Evolutionary conservation across 2,113 vertebrate species (phyloP).

Genomic region (Sisor rabdophorus): DNA sequence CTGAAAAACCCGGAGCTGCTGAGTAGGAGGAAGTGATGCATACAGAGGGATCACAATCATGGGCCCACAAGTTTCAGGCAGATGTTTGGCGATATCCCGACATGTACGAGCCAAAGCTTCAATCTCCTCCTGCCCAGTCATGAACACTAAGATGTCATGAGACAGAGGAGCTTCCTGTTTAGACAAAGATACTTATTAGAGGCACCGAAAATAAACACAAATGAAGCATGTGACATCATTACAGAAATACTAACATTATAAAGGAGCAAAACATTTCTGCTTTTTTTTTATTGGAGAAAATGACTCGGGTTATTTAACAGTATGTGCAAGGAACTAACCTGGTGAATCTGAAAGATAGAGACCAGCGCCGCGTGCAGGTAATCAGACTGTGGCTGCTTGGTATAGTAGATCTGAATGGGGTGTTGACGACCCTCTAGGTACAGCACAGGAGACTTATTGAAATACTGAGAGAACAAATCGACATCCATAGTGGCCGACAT

Average conservation of each 20-base stretch:
- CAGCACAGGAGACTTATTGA: slow-evolving; percentile 87
- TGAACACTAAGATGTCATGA: slow-evolving; percentile 91
- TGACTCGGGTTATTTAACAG: not conserved
- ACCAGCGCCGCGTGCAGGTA: slow-evolving; percentile 94
- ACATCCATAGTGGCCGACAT: slow-evolving; percentile 99
- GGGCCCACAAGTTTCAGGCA: slow-evolving; percentile 77
- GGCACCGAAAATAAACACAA: not conserved
- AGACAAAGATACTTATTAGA: not conserved
- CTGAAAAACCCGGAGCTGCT: slow-evolving; percentile 90
- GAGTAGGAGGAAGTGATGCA: slow-evolving; percentile 84
- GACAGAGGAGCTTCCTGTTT: slow-evolving; percentile 82
- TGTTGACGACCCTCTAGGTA: slow-evolving; percentile 93
- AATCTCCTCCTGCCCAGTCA: slow-evolving; percentile 97
- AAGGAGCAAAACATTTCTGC: not conserved
- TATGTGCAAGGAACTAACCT: slow-evolving; percentile 67
- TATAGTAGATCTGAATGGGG: slow-evolving; percentile 91
- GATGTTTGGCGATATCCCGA: slow-evolving; percentile 84
- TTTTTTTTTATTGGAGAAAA: too few species aligned
- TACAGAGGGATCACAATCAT: slow-evolving; percentile 87
- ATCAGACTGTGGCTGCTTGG: slow-evolving; percentile 88
- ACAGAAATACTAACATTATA: not conserved
- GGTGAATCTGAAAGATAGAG: slow-evolving; percentile 93
- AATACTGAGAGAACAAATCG: slow-evolving; percentile 92
- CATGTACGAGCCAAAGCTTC: slow-evolving; percentile 93
- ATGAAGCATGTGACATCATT: not conserved